These are phyloP conservation scores for Serrognathus titanus DNA, from an alignment of 2,888 invertebrate genomes.

Conservation along the genomic window DNA sequence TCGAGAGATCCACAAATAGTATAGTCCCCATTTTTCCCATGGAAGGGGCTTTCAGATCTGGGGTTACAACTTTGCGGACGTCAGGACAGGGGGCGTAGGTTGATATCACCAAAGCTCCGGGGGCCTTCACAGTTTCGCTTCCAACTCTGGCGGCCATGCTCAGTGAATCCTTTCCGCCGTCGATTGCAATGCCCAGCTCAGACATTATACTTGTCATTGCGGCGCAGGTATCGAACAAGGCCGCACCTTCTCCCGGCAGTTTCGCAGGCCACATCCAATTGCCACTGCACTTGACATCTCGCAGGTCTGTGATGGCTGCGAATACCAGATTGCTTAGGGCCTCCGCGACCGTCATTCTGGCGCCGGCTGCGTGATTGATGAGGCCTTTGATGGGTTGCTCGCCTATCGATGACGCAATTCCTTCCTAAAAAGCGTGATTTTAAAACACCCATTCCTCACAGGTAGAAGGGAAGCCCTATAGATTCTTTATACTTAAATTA, in stretches of 20 bases:
- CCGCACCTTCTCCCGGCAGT: conserved; percentile 86
- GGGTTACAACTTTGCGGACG: conserved; percentile 81
- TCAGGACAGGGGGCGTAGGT: conserved; percentile 95
- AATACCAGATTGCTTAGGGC: conserved; percentile 88
- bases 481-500: no score
- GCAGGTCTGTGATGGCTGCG: conserved; percentile 60
- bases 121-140: conserved; percentile 60
- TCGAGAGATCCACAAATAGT: conserved; percentile 75
- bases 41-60: conserved; percentile 75
- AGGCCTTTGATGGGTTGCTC: conserved; percentile 95
- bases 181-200: conserved; percentile 75
- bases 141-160: conserved; percentile 93
- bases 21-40: conserved; percentile 61
- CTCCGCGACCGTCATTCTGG: conserved; percentile 92
- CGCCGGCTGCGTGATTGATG: conserved; percentile 79
- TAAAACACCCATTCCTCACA: no score
- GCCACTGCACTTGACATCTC: conserved; percentile 97
- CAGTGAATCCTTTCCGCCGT: conserved; percentile 96
- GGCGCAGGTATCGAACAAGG: conserved; percentile 79
- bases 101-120: conserved; percentile 92
- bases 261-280: conserved; percentile 99
- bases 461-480: no score
- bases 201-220: conserved; percentile 86
- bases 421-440: conserved; percentile 52
- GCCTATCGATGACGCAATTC: conserved; percentile 93